Percentiles rank a stretch among this genome's conserved stretches.
Evolutionary conservation across 1,140 invertebrate species (phyloP).

Genomic region (Drosophila lacteicornis): DNA sequence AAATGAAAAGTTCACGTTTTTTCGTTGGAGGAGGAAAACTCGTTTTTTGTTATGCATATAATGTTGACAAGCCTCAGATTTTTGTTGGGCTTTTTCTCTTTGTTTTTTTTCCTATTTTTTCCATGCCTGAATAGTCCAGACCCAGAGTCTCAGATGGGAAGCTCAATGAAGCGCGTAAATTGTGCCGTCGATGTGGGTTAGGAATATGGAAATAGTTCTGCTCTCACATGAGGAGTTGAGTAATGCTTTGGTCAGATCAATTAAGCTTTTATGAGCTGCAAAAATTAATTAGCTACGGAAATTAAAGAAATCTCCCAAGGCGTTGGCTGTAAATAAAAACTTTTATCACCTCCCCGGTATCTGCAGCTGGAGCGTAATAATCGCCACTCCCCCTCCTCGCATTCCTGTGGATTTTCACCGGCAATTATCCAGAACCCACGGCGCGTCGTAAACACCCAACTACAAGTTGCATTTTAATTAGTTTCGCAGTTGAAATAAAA

Average conservation of each 20-base stretch:
- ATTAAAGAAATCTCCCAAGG: constrained; percentile 16
- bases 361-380: constrained; percentile 11
- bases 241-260: constrained; percentile 49
- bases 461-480: constrained; percentile 63
- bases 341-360: constrained; percentile 23
- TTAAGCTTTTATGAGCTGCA: constrained; percentile 49
- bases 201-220: constrained; percentile 28
- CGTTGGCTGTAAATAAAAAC: constrained; percentile 14
- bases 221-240: constrained; percentile 39
- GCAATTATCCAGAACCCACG: constrained; percentile 24
- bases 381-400: constrained; percentile 25
- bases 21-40: constrained; percentile 46
- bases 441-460: constrained; percentile 49
- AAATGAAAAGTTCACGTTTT: constrained; percentile 63
- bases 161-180: constrained; percentile 64
- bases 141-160: constrained; percentile 18
- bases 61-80: constrained; percentile 51
- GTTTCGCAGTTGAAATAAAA: constrained; percentile 24
- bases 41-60: constrained; percentile 56
- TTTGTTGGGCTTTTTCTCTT: constrained; percentile 10
- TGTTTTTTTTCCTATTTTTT: constrained; percentile 14
- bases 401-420: constrained; percentile 24
- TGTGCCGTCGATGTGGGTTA: constrained; percentile 35
- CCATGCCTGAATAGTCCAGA: constrained; percentile 33
- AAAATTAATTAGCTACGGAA: constrained; percentile 38